Base-by-base conservation (phyloP, 2,113 vertebrate genomes). In the Gambusia affinis region DNA sequence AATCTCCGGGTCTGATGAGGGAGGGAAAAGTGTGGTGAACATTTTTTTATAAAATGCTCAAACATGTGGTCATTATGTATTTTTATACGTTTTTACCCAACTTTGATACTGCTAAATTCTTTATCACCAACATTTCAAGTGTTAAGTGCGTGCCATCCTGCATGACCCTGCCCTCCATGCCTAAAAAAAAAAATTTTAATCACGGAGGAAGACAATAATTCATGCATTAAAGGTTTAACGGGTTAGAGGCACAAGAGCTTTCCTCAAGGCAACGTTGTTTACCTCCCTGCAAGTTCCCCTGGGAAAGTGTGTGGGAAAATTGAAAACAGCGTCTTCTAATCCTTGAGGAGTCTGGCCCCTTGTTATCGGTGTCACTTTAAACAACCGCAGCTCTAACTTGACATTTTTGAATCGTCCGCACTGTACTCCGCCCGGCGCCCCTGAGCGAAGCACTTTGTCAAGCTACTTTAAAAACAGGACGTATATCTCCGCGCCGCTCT, bases 391-490 rank as follows among this genome's bases (percentile, higher is more conserved):
- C 66, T 51, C 31, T 65, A 65, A 60, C 28, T n/a, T 19, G n/a
- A 35, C 63, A 74, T 68, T 61, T 61, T 60, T 60, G n/a, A 69
- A 67, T 27, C 0, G 69, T 39, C 31, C 15, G 2, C n/a, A 39
- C 30, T 51, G 33, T 8, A 30, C 27, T 37, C 42, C 79, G 54
- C 11, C 0, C 10, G 3, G 27, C n/a, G 30, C 28, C 29, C 29
- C 62, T 61, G 54, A 77, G 14, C 1, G 29, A 60, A 73, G 63
- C 31, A 51, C 44, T 82, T 64, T 39, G 67, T 35, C 3, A 17
- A n/a, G 29, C 12, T 70, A 30, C 11, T 35, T 24, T 65, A 65
- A 15, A 62, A 76, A 62, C 57, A 42, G 65, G 75, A 64, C 28
- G 30, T 31, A 37, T 37, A 51, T 30, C 22, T 62, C 70, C 19